Conservation (phyloP, 2,113 vertebrate species). For the Heteronetta atricapilla region DNA sequence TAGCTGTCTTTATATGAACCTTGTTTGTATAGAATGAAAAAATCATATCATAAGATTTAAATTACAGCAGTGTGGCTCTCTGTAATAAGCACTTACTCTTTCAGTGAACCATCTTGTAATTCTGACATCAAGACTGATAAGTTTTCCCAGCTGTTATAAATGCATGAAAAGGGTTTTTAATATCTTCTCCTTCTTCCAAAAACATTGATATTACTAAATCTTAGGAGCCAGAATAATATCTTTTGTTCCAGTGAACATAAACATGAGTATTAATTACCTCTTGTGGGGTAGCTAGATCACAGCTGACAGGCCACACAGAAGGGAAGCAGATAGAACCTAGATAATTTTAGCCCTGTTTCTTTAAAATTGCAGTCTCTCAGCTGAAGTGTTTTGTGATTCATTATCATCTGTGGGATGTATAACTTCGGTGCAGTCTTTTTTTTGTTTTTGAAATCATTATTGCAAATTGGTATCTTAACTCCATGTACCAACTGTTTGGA, state of each 20-base stretch:
- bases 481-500: not conserved
- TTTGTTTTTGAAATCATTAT: not conserved
- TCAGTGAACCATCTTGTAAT: not conserved
- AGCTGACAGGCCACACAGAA: not conserved
- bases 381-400: not conserved
- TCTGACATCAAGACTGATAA: not conserved
- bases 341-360: not conserved
- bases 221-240: not conserved
- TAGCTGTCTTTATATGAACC: not conserved
- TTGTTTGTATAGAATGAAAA: not conserved
- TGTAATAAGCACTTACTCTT: not conserved
- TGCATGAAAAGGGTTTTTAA: too few species aligned
- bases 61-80: slow-evolving; percentile 1
- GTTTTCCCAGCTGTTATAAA: not conserved
- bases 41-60: not conserved
- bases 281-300: not conserved
- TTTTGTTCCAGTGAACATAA: not conserved
- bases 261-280: not conserved
- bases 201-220: not conserved
- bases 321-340: not conserved
- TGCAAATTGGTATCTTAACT: not conserved
- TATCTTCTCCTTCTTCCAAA: not conserved
- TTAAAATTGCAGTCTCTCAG: not conserved
- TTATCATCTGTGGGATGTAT: not conserved
- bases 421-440: not conserved